phyloP scores from a whole-genome alignment of 2,888 invertebrate species.

The Scaptomyza polygonia region DNA sequence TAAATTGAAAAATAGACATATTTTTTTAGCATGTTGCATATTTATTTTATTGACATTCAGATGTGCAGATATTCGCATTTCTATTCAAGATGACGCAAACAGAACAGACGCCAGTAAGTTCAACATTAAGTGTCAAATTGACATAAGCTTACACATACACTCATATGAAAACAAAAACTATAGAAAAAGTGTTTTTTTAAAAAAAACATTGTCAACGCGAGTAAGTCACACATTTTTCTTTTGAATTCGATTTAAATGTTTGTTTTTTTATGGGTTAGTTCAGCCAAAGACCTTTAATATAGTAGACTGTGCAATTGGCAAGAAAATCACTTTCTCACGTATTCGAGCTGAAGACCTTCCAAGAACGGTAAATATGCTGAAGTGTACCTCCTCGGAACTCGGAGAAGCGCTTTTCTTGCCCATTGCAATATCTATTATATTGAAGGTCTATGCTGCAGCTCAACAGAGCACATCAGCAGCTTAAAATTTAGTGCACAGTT shows the following conservation, averaged over 20 bases:
- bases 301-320: too few species aligned
- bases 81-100: constrained; percentile 27
- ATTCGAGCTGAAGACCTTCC: too few species aligned
- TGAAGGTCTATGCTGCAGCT: too few species aligned
- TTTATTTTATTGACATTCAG: neutral
- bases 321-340: too few species aligned
- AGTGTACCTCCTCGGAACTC: too few species aligned
- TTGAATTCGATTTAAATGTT: constrained; percentile 58
- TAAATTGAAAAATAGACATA: neutral
- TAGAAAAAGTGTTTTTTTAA: neutral
- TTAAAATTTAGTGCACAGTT: constrained; percentile 1
- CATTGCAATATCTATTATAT: too few species aligned
- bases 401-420: too few species aligned
- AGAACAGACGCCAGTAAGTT: constrained; percentile 14
- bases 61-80: constrained; percentile 17
- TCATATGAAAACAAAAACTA: constrained; percentile 6
- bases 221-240: constrained; percentile 70
- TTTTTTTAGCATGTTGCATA: neutral
- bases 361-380: too few species aligned
- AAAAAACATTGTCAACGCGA: constrained; percentile 70
- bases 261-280: constrained; percentile 32
- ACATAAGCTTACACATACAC: constrained; percentile 4
- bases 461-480: constrained; percentile 1
- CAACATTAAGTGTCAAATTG: constrained; percentile 26
- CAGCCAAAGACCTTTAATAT: too few species aligned